These are phyloP conservation scores for Lampropteryx suffumata DNA, from an alignment of 2,888 invertebrate genomes.

Conservation along the genomic window DNA sequence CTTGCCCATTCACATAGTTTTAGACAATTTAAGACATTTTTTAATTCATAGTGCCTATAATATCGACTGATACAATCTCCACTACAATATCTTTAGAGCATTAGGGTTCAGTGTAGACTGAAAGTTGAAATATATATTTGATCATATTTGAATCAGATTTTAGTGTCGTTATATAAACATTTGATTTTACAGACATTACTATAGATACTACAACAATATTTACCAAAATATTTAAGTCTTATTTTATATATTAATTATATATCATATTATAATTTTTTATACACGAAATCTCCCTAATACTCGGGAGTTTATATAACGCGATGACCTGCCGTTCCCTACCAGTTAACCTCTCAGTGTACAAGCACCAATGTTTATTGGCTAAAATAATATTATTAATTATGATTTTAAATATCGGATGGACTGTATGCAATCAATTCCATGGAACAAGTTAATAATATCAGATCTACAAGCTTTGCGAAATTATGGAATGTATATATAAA, in stretches of 20 bases:
- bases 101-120: not conserved
- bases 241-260: conserved; percentile 52
- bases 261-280: conserved; percentile 37
- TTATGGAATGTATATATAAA: conserved; percentile 10
- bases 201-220: conserved; percentile 64
- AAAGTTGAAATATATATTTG: not conserved
- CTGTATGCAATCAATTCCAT: conserved; percentile 31
- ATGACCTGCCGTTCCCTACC: conserved; percentile 46
- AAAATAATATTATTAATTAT: conserved; percentile 24
- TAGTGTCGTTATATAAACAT: conserved; percentile 5
- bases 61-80: not conserved
- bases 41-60: conserved; percentile 10
- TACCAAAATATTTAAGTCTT: conserved; percentile 74
- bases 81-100: conserved; percentile 2
- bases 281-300: conserved; percentile 35
- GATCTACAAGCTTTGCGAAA: conserved; percentile 12
- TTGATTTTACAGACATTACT: conserved; percentile 46
- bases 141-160: not conserved
- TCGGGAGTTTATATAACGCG: conserved; percentile 26
- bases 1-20: conserved; percentile 21
- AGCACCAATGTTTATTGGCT: conserved; percentile 58
- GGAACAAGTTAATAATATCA: conserved; percentile 17
- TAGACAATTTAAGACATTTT: conserved; percentile 14
- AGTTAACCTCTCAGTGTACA: conserved; percentile 31
- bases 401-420: conserved; percentile 17